Evolutionary conservation across 92 coral and sea anemone genomes (phyloP).

Genomic region (Blastomussa wellsi): DNA sequence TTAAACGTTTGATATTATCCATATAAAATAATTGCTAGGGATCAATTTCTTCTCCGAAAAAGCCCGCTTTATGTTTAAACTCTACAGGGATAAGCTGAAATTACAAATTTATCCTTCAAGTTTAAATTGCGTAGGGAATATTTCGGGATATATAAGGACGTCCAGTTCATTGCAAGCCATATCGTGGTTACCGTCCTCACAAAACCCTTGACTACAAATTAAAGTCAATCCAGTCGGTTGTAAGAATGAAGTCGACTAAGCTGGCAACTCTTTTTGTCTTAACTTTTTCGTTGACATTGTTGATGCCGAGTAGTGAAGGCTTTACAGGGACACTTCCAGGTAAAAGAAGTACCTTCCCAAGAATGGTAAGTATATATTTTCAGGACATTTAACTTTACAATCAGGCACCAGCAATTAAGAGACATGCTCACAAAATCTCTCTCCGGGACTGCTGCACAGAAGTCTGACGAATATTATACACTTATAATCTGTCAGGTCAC

Average conservation of each 20-base stretch:
- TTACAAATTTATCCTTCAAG: background rate
- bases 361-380: background rate
- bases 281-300: background rate
- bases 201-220: background rate
- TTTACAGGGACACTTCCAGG: slow-evolving; percentile 6
- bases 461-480: background rate
- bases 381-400: background rate
- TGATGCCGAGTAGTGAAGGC: background rate
- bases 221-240: background rate
- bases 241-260: background rate
- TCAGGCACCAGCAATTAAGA: background rate
- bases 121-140: background rate
- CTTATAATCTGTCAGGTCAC: background rate
- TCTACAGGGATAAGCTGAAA: background rate
- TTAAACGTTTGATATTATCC: background rate
- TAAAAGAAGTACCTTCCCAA: background rate
- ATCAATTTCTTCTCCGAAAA: background rate
- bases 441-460: background rate
- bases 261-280: background rate
- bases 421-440: background rate
- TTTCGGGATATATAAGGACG: background rate
- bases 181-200: background rate
- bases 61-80: background rate
- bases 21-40: background rate
- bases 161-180: background rate